Base-by-base conservation (phyloP, 2,797 vertebrate genomes). In the Hypotaenidia okinawae region DNA sequence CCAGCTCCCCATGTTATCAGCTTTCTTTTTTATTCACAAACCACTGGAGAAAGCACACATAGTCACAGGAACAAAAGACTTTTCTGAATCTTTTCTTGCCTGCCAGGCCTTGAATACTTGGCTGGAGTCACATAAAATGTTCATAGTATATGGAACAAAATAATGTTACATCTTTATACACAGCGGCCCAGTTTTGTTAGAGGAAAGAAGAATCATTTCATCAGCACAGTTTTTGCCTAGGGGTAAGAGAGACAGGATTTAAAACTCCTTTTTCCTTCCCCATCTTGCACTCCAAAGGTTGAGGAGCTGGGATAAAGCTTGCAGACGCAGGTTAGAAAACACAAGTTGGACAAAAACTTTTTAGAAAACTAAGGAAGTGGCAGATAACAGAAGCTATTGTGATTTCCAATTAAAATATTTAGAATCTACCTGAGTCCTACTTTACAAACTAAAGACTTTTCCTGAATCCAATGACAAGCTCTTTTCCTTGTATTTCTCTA, bases 401-500 rank as follows among this genome's bases (percentile, higher is more conserved):
- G 18, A 32, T 81, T 69, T 81, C 75, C 11, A 49, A 14, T 9
- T 37, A 6, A 87, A 47, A 14, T 13, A 52, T 47, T 70, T 63
- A 4, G 74, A 66, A 37, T 35, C 28, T 73, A 2, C 8, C 5
- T 49, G 2, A 18, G 12, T 27, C 11, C 37, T 54, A 30, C 2
- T 10, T 9, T 19, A 18, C 11, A 61, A 72, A 24, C 3, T 32
- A 32, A 49, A 37, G 6, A 61, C 1, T 2, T 4, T 4, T 67
- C 5, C 8, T 45, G 11, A 9, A 37, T 30, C 22, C 64, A 64
- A 52, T 1, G 2, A 5, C 5, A 45, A 45, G 5, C 4, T 1
- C 6, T 47, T 91, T 83, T 68, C 41, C 23, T 6, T 66, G 2
- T 54, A 16, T 55, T 76, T 80, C 13, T 3, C 7, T 58, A n/a